Evolutionary conservation across 2,888 invertebrate genomes (phyloP).

Genomic region (Lottia scabra): DNA sequence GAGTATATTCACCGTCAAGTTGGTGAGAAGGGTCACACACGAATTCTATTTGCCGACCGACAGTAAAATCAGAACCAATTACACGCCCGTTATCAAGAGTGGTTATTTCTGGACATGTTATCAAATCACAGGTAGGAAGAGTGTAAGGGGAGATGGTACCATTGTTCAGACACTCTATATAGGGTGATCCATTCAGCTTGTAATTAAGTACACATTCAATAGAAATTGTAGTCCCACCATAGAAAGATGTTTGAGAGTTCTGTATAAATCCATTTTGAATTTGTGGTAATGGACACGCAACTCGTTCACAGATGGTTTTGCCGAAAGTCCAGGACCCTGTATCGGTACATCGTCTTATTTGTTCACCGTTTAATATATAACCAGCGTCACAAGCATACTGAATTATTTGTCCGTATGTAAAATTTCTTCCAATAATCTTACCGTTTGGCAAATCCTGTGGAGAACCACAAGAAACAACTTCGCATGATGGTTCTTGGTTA

Average conservation of each 20-base stretch:
- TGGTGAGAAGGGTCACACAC: constrained; percentile 35
- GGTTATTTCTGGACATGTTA: constrained; percentile 31
- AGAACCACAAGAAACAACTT: constrained; percentile 51
- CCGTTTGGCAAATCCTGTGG: constrained; percentile 46
- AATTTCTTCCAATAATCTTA: constrained; percentile 29
- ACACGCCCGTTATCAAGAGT: constrained; percentile 35
- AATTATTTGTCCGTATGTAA: constrained; percentile 48
- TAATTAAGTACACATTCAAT: constrained; percentile 84
- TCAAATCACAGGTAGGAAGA: constrained; percentile 31
- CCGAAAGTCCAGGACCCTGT: constrained; percentile 60
- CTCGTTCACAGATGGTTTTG: constrained; percentile 53
- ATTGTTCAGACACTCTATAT: constrained; percentile 46
- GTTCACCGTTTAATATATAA: constrained; percentile 53
- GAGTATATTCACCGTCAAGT: constrained; percentile 22
- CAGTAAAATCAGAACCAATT: constrained; percentile 28
- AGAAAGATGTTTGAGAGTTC: constrained; percentile 9
- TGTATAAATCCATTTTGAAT: constrained; percentile 39
- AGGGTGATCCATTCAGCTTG: constrained; percentile 40
- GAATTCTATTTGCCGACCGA: constrained; percentile 55
- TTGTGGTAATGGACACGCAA: constrained; percentile 48
- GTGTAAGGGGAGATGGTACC: constrained; percentile 38
- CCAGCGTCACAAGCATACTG: constrained; percentile 60
- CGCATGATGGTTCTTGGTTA: constrained; percentile 55
- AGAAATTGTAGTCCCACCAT: background rate
- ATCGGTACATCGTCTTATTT: constrained; percentile 53